These are phyloP conservation scores for Nasonia giraulti DNA, from an alignment of 1,140 invertebrate species.

Conservation along the genomic window DNA sequence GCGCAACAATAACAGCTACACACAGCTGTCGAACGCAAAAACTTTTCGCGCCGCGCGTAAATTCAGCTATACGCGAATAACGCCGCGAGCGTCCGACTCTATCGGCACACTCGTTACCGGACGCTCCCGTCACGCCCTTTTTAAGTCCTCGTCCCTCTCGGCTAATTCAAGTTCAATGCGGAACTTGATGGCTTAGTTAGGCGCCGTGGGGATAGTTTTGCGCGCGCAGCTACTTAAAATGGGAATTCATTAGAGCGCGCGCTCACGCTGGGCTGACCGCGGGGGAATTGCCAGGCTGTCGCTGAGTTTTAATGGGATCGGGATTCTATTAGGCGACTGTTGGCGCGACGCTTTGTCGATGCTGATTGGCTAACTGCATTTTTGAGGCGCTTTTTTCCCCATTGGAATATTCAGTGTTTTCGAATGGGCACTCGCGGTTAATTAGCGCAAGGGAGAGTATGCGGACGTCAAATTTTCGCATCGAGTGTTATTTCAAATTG, in stretches of 20 bases:
- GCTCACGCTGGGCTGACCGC: background rate
- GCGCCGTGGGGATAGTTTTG: background rate
- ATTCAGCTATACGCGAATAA: background rate
- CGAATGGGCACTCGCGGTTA: background rate
- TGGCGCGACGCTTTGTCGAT: background rate
- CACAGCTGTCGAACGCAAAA: background rate
- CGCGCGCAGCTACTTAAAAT: slow-evolving; percentile 12
- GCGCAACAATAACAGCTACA: background rate
- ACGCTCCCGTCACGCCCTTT: slow-evolving; percentile 31
- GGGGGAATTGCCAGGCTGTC: background rate
- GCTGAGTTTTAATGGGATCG: slow-evolving; percentile 2
- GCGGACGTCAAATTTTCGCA: too few species aligned
- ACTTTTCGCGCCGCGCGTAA: background rate
- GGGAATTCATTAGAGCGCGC: slow-evolving; percentile 8
- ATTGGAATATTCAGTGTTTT: background rate
- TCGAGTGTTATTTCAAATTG: background rate
- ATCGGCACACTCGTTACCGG: slow-evolving; percentile 23
- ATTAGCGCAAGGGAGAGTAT: too few species aligned
- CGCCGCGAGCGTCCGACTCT: background rate
- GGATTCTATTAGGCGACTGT: background rate
- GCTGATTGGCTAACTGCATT: background rate
- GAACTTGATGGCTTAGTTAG: background rate
- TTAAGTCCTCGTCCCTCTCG: slow-evolving; percentile 24
- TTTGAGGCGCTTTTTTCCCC: background rate
- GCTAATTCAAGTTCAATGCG: slow-evolving; percentile 31